phyloP scores from a whole-genome alignment of 2,113 vertebrate species.

The Chaetodon trifascialis region DNA sequence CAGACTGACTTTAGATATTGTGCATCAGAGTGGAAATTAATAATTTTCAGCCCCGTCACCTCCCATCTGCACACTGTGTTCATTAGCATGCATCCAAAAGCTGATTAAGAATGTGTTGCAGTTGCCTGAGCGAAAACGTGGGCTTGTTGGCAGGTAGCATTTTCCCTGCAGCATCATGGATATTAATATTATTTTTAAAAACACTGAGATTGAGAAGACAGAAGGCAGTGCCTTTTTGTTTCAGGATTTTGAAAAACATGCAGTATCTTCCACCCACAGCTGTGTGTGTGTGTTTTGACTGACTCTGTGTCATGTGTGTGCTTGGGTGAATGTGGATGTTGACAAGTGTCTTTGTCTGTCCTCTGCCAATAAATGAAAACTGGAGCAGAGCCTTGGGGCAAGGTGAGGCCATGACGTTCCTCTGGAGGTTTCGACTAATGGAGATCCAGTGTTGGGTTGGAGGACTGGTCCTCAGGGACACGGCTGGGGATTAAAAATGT shows the following conservation, averaged over 20 bases:
- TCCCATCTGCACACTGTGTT: conserved; percentile 32
- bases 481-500: conserved; percentile 67
- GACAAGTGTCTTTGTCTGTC: conserved; percentile 78
- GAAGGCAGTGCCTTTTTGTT: conserved; percentile 5
- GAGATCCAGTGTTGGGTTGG: conserved; percentile 71
- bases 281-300: conserved; percentile 1
- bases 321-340: conserved; percentile 54
- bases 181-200: conserved; percentile 52
- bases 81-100: conserved; percentile 40
- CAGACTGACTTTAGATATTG: conserved; percentile 53
- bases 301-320: conserved; percentile 1
- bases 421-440: conserved; percentile 74
- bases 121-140: conserved; percentile 41
- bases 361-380: conserved; percentile 68
- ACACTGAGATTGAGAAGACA: conserved; percentile 30
- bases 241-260: conserved; percentile 14
- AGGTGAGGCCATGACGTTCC: conserved; percentile 68
- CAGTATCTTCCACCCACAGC: conserved; percentile 19
- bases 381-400: conserved; percentile 74
- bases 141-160: conserved; percentile 63
- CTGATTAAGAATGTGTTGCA: conserved; percentile 23
- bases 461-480: conserved; percentile 47
- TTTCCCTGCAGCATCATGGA: conserved; percentile 52
- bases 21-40: conserved; percentile 43
- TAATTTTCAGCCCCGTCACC: conserved; percentile 57